Percentiles rank a stretch among this genome's conserved stretches.
phyloP scores from a whole-genome alignment of 2,797 vertebrate genomes.

The Eptatretus atami region DNA sequence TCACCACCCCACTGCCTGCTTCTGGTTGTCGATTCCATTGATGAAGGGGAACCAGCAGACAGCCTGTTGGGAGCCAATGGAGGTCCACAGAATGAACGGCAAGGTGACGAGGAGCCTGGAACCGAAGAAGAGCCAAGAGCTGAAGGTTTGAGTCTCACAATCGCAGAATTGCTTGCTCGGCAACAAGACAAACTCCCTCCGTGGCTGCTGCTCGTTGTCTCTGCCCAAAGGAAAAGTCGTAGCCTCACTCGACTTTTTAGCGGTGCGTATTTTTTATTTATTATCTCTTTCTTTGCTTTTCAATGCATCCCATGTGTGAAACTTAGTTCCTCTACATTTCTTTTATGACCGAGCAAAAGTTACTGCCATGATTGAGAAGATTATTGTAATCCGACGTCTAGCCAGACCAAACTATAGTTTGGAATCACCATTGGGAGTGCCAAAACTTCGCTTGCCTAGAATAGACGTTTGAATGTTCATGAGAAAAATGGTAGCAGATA shows the following conservation, averaged over 20 bases:
- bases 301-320: too few relatives aligned
- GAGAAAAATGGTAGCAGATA: too few relatives aligned
- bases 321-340: too few relatives aligned
- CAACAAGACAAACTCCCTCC: conserved; percentile 83
- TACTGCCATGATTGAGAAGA: too few relatives aligned
- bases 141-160: conserved; percentile 29
- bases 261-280: conserved; percentile 16
- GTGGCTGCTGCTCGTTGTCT: conserved; percentile 76
- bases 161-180: conserved; percentile 58
- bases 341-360: too few relatives aligned
- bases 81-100: conserved; percentile 21
- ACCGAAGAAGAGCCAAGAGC: conserved; percentile 17
- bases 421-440: too few relatives aligned
- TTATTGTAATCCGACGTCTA: too few relatives aligned
- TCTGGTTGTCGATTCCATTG: conserved; percentile 63
- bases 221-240: conserved; percentile 70
- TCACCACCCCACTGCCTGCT: conserved; percentile 54
- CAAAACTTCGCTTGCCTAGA: too few relatives aligned
- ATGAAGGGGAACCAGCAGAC: conserved; percentile 29
- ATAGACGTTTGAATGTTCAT: too few relatives aligned
- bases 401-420: too few relatives aligned
- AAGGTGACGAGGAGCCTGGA: neutral
- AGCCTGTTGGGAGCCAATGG: neutral
- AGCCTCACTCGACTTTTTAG: conserved; percentile 84
- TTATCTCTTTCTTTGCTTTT: too few relatives aligned